Conservation (phyloP, 2,797 vertebrate species). For the Myripristis murdjan region DNA sequence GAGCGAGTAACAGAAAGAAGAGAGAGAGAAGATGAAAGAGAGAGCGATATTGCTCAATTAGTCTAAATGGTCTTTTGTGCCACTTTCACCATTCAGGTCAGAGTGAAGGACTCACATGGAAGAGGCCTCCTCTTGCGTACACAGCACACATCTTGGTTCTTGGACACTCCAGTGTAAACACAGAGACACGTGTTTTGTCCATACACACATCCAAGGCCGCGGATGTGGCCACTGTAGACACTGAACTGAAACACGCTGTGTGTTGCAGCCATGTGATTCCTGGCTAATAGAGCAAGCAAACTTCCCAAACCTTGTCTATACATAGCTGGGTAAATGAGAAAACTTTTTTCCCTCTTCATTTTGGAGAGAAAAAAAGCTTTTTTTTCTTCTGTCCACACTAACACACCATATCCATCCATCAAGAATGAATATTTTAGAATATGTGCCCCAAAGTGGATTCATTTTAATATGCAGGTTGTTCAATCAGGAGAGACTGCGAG, state of each 20-base stretch:
- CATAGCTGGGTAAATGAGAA: too few relatives aligned
- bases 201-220: slow-evolving; percentile 28
- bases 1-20: slow-evolving; percentile 8
- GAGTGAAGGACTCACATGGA: slow-evolving; percentile 34
- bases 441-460: too few relatives aligned
- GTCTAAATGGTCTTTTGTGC: slow-evolving; percentile 41
- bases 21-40: slow-evolving; percentile 17
- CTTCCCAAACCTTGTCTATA: slow-evolving; percentile 30
- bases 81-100: slow-evolving; percentile 34
- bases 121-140: slow-evolving; percentile 29
- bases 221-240: slow-evolving; percentile 27
- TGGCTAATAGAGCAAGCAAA: slow-evolving; percentile 57
- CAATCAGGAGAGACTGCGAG: too few relatives aligned
- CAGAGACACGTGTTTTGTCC: slow-evolving; percentile 41
- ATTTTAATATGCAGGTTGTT: too few relatives aligned
- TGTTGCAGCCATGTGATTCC: slow-evolving; percentile 48
- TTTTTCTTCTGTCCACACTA: too few relatives aligned
- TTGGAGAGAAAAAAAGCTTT: too few relatives aligned
- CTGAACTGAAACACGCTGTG: slow-evolving; percentile 56
- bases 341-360: too few relatives aligned
- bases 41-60: slow-evolving; percentile 20
- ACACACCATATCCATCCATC: too few relatives aligned
- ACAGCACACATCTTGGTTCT: slow-evolving; percentile 11
- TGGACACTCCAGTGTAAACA: slow-evolving; percentile 37
- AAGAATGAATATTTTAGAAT: too few relatives aligned